phyloP scores from a whole-genome alignment of 2,113 vertebrate species.

The Clarias magur region DNA sequence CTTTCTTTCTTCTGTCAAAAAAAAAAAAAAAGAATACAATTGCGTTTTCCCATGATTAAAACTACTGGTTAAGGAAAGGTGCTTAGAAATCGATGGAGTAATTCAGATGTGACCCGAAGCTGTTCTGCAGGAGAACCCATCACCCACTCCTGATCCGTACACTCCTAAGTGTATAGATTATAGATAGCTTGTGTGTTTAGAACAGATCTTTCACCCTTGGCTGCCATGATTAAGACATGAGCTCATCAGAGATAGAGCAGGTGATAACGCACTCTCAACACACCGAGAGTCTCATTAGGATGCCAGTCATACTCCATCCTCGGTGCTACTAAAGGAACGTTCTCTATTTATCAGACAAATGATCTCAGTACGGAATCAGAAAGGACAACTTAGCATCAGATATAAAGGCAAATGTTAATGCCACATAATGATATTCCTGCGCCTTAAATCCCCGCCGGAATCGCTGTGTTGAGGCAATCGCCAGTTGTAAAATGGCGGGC shows the following conservation, averaged over 20 bases:
- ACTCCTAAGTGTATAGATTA: slow-evolving; percentile 16
- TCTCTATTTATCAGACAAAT: slow-evolving; percentile 64
- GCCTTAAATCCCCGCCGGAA: slow-evolving; percentile 44
- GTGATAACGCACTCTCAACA: slow-evolving; percentile 58
- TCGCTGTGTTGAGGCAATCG: slow-evolving; percentile 60
- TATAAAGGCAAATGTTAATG: slow-evolving; percentile 67
- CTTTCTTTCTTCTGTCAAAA: neutral
- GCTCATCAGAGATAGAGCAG: slow-evolving; percentile 46
- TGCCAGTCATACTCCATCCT: slow-evolving; percentile 61
- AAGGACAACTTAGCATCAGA: slow-evolving; percentile 61
- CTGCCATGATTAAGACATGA: slow-evolving; percentile 55
- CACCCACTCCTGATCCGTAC: slow-evolving; percentile 1
- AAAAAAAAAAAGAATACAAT: neutral
- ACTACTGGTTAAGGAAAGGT: neutral
- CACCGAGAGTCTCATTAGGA: slow-evolving; percentile 60
- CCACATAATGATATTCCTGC: slow-evolving; percentile 46
- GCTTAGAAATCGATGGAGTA: neutral
- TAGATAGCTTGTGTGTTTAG: slow-evolving; percentile 10
- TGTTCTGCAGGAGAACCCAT: slow-evolving; percentile 14
- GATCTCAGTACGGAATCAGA: slow-evolving; percentile 58
- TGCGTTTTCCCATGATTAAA: neutral
- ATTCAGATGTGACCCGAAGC: neutral
- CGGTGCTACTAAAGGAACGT: slow-evolving; percentile 58
- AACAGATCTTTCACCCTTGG: slow-evolving; percentile 18
- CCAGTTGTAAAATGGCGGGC: slow-evolving; percentile 71